Conservation (phyloP, 2,113 vertebrate genomes). For the Notothenia coriiceps region DNA sequence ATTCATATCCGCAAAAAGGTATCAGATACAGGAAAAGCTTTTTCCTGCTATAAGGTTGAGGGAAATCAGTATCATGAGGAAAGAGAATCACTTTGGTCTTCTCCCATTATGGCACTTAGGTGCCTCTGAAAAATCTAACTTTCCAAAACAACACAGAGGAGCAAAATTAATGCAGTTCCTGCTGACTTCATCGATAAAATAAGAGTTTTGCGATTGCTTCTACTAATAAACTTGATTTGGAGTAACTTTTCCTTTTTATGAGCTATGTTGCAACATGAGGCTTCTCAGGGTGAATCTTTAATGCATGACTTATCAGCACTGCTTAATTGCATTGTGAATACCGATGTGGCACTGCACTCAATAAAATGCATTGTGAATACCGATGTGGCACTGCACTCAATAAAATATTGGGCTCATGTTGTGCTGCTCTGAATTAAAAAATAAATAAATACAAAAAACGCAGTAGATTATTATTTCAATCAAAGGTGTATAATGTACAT, state of each 20-base stretch:
- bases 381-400: conserved; percentile 12
- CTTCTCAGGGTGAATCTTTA: conserved; percentile 23
- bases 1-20: not conserved
- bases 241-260: conserved; percentile 26
- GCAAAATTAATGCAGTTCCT: conserved; percentile 4
- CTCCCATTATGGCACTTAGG: conserved; percentile 50
- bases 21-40: not conserved
- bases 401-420: not conserved
- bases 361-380: conserved; percentile 27
- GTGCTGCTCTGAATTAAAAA: not conserved
- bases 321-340: conserved; percentile 18
- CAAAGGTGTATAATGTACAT: not conserved
- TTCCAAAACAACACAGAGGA: conserved; percentile 8
- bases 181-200: conserved; percentile 15
- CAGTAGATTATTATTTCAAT: not conserved
- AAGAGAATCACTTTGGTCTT: conserved; percentile 40
- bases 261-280: conserved; percentile 38
- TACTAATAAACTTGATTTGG: conserved; percentile 8
- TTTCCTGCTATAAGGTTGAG: not conserved
- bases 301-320: conserved; percentile 21
- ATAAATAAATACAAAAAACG: not conserved
- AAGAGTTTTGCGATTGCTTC: conserved; percentile 1
- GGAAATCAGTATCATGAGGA: not conserved
- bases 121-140: conserved; percentile 1
- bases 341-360: conserved; percentile 15